phyloP scores from a whole-genome alignment of 2,888 invertebrate species.

The Synanthedon andrenaeformis region DNA sequence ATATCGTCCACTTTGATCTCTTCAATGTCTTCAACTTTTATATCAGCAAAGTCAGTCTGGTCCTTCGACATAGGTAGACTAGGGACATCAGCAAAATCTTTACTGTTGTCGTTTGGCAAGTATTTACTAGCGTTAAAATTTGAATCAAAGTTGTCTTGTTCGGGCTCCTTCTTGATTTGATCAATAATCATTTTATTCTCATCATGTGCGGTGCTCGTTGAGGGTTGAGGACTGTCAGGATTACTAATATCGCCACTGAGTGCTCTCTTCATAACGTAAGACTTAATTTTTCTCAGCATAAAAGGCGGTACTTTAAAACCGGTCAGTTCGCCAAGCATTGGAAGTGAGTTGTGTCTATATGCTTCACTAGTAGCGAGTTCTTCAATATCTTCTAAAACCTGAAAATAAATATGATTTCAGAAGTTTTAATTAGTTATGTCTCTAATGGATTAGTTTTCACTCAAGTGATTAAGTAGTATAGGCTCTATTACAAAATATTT shows the following conservation, averaged over 20 bases:
- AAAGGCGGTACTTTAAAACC: slow-evolving; percentile 82
- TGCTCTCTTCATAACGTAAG: slow-evolving; percentile 66
- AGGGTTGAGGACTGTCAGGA: slow-evolving; percentile 50
- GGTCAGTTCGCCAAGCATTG: slow-evolving; percentile 75
- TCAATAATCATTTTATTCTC: slow-evolving; percentile 45
- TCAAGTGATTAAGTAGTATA: too few relatives aligned
- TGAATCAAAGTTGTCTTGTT: slow-evolving; percentile 42
- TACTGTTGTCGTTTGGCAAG: slow-evolving; percentile 41
- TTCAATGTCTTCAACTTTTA: slow-evolving; percentile 61
- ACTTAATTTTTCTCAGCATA: slow-evolving; percentile 80
- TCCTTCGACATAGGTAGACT: slow-evolving; percentile 32
- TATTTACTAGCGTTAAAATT: slow-evolving; percentile 53
- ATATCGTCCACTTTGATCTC: slow-evolving; percentile 59
- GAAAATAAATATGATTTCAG: slow-evolving; percentile 8
- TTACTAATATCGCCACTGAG: slow-evolving; percentile 40
- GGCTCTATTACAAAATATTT: neutral
- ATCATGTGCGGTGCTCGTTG: slow-evolving; percentile 38
- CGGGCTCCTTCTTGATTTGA: slow-evolving; percentile 49
- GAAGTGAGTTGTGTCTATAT: slow-evolving; percentile 74
- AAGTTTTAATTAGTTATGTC: neutral
- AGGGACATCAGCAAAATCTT: slow-evolving; percentile 48
- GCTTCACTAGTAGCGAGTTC: slow-evolving; percentile 80
- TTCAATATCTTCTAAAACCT: slow-evolving; percentile 80
- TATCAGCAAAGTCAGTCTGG: slow-evolving; percentile 54
- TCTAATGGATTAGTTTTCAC: neutral